phyloP scores from a whole-genome alignment of 2,113 vertebrate genomes.

The Gadus chalcogrammus region DNA sequence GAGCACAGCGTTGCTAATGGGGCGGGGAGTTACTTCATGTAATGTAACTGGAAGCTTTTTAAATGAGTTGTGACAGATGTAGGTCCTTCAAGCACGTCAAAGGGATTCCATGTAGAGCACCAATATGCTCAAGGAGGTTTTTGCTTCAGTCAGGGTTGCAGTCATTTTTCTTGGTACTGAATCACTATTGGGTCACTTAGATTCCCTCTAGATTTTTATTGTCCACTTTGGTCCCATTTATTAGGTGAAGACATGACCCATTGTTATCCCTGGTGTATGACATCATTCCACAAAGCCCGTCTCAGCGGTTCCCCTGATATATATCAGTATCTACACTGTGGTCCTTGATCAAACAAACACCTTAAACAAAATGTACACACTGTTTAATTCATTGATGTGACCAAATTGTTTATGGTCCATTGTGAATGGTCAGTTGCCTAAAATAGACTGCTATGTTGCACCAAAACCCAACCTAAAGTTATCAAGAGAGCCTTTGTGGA shows the following conservation, averaged over 20 bases:
- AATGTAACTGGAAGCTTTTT: slow-evolving; percentile 20
- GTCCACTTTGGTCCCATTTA: slow-evolving; percentile 42
- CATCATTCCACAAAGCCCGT: too few species aligned
- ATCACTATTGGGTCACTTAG: slow-evolving; percentile 33
- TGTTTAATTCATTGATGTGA: too few species aligned
- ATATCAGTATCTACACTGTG: too few species aligned
- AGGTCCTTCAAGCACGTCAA: slow-evolving; percentile 22
- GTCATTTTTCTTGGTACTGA: slow-evolving; percentile 25
- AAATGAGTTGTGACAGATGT: slow-evolving; percentile 35
- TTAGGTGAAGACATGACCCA: slow-evolving; percentile 19
- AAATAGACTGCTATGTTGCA: too few species aligned
- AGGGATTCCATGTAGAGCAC: slow-evolving; percentile 29
- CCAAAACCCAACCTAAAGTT: too few species aligned
- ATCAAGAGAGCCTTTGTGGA: too few species aligned
- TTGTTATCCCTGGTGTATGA: slow-evolving; percentile 21
- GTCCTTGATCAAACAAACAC: too few species aligned
- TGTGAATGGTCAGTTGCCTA: too few species aligned
- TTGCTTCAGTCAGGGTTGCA: slow-evolving; percentile 15
- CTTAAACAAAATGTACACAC: too few species aligned
- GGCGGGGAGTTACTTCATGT: not conserved
- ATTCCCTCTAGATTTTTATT: slow-evolving; percentile 16
- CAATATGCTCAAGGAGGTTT: slow-evolving; percentile 27
- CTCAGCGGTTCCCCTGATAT: too few species aligned
- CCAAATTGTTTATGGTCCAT: too few species aligned
- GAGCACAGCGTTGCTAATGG: slow-evolving; percentile 7